These are phyloP conservation scores for Microtus richardsoni DNA, from an alignment of 2,113 vertebrate species.

Conservation along the genomic window DNA sequence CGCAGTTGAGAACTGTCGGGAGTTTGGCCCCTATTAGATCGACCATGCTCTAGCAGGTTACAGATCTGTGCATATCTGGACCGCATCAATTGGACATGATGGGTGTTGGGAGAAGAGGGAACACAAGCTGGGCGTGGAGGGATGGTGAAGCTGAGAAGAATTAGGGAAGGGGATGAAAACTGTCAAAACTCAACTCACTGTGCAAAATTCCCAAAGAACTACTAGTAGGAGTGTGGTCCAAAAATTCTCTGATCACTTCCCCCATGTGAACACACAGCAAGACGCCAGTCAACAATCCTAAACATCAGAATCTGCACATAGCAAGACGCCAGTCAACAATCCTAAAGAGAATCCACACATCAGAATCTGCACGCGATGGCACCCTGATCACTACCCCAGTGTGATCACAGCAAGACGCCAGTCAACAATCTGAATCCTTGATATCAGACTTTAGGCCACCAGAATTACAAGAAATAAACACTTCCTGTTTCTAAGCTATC, in stretches of 20 bases:
- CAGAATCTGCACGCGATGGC: no score
- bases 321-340: neutral
- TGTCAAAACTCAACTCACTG: neutral
- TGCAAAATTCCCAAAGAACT: neutral
- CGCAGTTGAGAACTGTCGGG: neutral
- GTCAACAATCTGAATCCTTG: neutral
- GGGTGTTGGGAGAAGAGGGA: rapidly evolving
- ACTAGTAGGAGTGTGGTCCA: neutral
- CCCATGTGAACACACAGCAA: neutral
- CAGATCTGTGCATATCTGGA: neutral
- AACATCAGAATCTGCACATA: neutral
- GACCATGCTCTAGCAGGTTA: neutral
- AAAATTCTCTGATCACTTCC: neutral
- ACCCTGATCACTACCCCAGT: no score
- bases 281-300: neutral
- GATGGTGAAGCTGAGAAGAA: no score
- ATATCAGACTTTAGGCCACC: neutral
- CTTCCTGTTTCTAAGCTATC: neutral
- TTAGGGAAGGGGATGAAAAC: neutral
- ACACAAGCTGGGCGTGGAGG: neutral
- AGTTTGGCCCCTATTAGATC: neutral
- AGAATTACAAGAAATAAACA: neutral
- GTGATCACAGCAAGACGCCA: no score
- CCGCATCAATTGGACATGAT: neutral
- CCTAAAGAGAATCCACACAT: neutral